These are phyloP conservation scores for Autographa pulchrina DNA, from an alignment of 2,888 invertebrate genomes.

Conservation along the genomic window DNA sequence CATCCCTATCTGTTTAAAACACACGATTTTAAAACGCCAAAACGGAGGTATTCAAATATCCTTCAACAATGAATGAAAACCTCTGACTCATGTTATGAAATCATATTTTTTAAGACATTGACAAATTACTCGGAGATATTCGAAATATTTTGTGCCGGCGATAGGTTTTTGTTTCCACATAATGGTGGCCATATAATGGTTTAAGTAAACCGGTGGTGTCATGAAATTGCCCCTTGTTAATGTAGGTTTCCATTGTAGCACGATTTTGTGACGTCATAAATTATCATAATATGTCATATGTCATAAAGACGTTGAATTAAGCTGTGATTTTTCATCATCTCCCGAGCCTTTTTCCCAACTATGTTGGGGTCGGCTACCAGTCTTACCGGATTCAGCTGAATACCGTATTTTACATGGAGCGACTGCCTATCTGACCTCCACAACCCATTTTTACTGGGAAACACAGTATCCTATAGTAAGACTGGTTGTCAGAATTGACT, in stretches of 20 bases:
- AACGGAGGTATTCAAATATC: not conserved
- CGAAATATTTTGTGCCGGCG: conserved; percentile 47
- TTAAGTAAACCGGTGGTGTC: conserved; percentile 66
- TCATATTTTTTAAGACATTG: conserved; percentile 54
- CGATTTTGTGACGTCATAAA: conserved; percentile 19
- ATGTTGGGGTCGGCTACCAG: too few relatives aligned
- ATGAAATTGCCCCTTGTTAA: conserved; percentile 74
- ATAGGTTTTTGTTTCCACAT: conserved; percentile 48
- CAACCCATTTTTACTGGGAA: too few relatives aligned
- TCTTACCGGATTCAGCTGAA: too few relatives aligned
- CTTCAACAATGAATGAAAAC: conserved; percentile 31
- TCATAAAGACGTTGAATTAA: too few relatives aligned
- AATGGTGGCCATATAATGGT: conserved; percentile 41
- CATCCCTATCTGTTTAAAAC: not conserved
- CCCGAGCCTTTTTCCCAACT: too few relatives aligned
- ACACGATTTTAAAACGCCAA: not conserved
- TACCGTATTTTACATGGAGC: too few relatives aligned
- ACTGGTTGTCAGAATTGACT: too few relatives aligned
- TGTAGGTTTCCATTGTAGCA: conserved; percentile 62
- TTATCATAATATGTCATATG: too few relatives aligned
- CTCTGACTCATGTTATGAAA: conserved; percentile 38
- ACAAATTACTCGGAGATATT: conserved; percentile 55
- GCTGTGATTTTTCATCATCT: too few relatives aligned
- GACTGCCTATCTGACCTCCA: too few relatives aligned
- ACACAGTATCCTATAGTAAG: too few relatives aligned